phyloP scores from a whole-genome alignment of 2,888 invertebrate species.

The Flexamia atlantica region DNA sequence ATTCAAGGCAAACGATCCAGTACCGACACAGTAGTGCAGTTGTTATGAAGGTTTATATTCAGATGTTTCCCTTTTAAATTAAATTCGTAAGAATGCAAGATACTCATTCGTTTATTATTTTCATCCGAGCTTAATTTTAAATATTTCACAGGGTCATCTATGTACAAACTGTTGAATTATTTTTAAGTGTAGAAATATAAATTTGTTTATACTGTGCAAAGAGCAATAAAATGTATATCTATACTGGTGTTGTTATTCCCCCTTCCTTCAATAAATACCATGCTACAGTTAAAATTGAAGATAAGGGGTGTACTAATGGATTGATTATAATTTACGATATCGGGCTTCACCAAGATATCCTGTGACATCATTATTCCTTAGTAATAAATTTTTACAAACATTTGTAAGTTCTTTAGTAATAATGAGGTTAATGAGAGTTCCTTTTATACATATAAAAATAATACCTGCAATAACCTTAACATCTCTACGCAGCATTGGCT shows the following conservation, averaged over 20 bases:
- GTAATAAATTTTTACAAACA: too few relatives aligned
- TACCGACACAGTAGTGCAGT: not conserved
- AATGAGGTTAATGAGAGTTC: too few relatives aligned
- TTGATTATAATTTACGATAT: too few relatives aligned
- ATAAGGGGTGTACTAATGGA: too few relatives aligned
- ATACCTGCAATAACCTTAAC: too few relatives aligned
- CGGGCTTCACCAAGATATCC: too few relatives aligned
- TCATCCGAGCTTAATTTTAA: not conserved
- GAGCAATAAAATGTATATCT: not conserved
- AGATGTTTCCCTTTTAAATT: not conserved
- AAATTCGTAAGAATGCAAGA: not conserved
- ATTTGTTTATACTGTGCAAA: not conserved
- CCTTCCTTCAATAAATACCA: too few relatives aligned
- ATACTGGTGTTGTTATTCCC: not conserved
- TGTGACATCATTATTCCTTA: too few relatives aligned
- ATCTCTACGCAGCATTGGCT: too few relatives aligned
- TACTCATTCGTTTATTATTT: not conserved
- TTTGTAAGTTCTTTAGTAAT: too few relatives aligned
- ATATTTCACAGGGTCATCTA: not conserved
- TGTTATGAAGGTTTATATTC: not conserved
- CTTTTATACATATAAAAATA: too few relatives aligned
- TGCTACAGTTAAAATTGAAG: too few relatives aligned
- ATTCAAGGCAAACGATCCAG: not conserved
- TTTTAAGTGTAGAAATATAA: not conserved
- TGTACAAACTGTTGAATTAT: not conserved